phyloP scores from a whole-genome alignment of 2,888 invertebrate genomes.

The Ligdia adustata region DNA sequence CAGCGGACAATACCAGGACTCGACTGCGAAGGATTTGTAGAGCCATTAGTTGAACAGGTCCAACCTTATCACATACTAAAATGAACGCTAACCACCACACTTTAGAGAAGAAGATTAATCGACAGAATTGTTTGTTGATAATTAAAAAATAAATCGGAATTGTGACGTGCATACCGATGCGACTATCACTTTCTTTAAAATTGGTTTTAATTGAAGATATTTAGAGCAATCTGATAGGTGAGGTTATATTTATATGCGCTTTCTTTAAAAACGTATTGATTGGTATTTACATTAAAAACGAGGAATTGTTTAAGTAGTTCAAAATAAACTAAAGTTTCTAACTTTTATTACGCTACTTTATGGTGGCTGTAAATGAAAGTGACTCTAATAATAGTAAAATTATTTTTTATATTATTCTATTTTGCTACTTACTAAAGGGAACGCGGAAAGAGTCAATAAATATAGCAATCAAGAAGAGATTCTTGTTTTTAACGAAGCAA shows the following conservation, averaged over 20 bases:
- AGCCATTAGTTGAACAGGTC: constrained; percentile 71
- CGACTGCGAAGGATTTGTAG: constrained; percentile 76
- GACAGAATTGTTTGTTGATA: constrained; percentile 37
- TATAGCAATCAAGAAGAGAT: constrained; percentile 1
- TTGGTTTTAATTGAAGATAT: constrained; percentile 50
- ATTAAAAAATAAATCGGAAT: constrained; percentile 63
- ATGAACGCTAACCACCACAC: constrained; percentile 31
- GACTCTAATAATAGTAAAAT: constrained; percentile 9
- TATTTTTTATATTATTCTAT: constrained; percentile 1
- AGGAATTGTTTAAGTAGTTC: constrained; percentile 5
- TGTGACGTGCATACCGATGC: constrained; percentile 59
- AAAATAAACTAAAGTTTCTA: constrained; percentile 7
- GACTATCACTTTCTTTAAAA: constrained; percentile 58
- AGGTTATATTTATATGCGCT: constrained; percentile 18
- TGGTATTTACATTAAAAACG: constrained; percentile 9
- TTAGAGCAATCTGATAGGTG: constrained; percentile 21
- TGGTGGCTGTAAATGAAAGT: constrained; percentile 12
- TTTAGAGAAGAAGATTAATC: constrained; percentile 30
- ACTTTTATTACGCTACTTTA: no score
- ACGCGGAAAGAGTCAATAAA: constrained; percentile 10
- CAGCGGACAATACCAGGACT: constrained; percentile 75
- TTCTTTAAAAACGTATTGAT: constrained; percentile 18
- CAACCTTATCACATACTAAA: constrained; percentile 33
- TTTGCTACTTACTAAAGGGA: constrained; percentile 3
- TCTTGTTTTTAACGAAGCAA: constrained; percentile 1